These are phyloP conservation scores for Hydriomena furcata DNA, from an alignment of 2,888 invertebrate genomes.

Conservation along the genomic window DNA sequence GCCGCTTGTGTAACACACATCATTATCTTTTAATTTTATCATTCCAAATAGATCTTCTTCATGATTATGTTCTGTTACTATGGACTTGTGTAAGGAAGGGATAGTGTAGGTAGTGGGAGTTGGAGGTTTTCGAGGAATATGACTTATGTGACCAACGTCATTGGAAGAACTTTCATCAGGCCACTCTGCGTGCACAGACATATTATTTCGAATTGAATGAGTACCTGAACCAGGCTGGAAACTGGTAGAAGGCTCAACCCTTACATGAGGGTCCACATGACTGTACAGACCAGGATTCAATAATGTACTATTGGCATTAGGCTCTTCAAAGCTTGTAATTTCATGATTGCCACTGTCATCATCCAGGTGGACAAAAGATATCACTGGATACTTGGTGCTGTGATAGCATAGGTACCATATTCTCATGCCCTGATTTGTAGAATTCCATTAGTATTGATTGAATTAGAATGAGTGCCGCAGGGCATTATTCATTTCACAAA, in stretches of 20 bases:
- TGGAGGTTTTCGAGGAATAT: slow-evolving; percentile 69
- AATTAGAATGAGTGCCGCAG: slow-evolving; percentile 51
- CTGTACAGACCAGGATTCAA: slow-evolving; percentile 29
- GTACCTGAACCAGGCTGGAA: slow-evolving; percentile 18
- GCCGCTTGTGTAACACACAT: slow-evolving; percentile 77
- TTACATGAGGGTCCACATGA: slow-evolving; percentile 35
- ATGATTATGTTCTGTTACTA: slow-evolving; percentile 35
- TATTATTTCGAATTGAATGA: slow-evolving; percentile 17
- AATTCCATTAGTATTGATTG: slow-evolving; percentile 49
- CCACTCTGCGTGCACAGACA: slow-evolving; percentile 26
- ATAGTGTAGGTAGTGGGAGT: slow-evolving; percentile 61
- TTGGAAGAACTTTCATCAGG: slow-evolving; percentile 34
- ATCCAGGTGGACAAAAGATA: slow-evolving; percentile 68
- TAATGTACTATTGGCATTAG: slow-evolving; percentile 58
- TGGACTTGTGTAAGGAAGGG: slow-evolving; percentile 56
- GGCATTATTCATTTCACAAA: slow-evolving; percentile 46
- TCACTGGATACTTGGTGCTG: slow-evolving; percentile 65
- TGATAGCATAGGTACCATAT: slow-evolving; percentile 76
- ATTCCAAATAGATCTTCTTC: slow-evolving; percentile 67
- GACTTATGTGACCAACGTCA: slow-evolving; percentile 66
- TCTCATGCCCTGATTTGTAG: slow-evolving; percentile 66
- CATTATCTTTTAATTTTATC: slow-evolving; percentile 70
- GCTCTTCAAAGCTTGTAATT: slow-evolving; percentile 42
- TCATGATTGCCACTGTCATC: slow-evolving; percentile 44
- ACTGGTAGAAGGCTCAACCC: slow-evolving; percentile 13